Percentiles rank a stretch among this genome's conserved stretches.
Conservation (phyloP, 2,797 vertebrate genomes). For the Acipenser oxyrinchus region DNA sequence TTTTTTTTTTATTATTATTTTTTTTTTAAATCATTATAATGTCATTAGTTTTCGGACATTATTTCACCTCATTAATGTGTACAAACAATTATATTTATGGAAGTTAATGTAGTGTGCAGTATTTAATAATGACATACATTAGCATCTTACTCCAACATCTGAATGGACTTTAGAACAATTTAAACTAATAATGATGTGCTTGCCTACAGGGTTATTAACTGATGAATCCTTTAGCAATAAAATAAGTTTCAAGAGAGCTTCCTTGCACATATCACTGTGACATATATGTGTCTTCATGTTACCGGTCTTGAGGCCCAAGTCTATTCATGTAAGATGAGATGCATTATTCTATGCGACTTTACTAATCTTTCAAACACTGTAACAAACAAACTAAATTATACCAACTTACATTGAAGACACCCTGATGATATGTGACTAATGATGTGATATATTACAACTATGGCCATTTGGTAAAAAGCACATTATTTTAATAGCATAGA, state of each 20-base stretch:
- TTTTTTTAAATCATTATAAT: conserved; percentile 72
- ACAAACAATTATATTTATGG: conserved; percentile 87
- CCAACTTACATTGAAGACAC: conserved; percentile 10
- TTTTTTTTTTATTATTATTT: conserved; percentile 69
- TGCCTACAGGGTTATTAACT: conserved; percentile 74
- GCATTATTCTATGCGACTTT: conserved; percentile 4
- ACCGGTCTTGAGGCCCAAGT: not conserved
- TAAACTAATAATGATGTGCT: conserved; percentile 70
- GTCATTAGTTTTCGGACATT: conserved; percentile 87
- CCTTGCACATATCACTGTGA: conserved; percentile 3
- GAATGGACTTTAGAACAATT: conserved; percentile 70
- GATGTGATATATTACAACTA: conserved; percentile 3
- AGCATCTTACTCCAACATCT: conserved; percentile 75
- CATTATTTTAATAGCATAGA: not conserved
- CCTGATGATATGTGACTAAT: conserved; percentile 11
- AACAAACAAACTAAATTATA: conserved; percentile 11
- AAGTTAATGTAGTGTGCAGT: conserved; percentile 88
- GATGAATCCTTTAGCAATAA: conserved; percentile 68
- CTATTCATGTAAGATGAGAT: conserved; percentile 15
- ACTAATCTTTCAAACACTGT: conserved; percentile 2
- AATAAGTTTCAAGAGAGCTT: conserved; percentile 25
- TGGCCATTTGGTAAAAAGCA: conserved; percentile 4
- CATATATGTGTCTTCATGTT: conserved; percentile 2
- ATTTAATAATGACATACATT: conserved; percentile 89
- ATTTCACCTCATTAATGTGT: conserved; percentile 84